These are phyloP conservation scores for Cyanoramphus novaezelandiae DNA, from an alignment of 2,113 vertebrate species.

Conservation along the genomic window DNA sequence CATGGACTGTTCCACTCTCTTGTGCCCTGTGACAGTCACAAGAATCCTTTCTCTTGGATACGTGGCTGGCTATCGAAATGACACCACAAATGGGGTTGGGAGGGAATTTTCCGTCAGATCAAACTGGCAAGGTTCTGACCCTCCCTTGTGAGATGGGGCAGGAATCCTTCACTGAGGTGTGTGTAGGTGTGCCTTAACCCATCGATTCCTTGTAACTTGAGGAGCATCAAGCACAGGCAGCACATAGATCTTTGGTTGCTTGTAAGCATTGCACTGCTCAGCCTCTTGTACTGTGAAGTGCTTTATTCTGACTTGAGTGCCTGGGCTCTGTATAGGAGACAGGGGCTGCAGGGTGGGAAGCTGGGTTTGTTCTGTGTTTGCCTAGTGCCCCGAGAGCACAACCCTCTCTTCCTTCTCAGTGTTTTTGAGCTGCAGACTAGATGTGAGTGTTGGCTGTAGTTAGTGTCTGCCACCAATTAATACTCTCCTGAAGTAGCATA, in stretches of 20 bases:
- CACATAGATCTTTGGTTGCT: background rate
- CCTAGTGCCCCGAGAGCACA: background rate
- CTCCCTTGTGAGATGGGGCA: background rate
- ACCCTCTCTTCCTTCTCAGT: background rate
- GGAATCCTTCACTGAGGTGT: background rate
- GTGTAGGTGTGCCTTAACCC: background rate
- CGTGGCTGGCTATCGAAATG: background rate
- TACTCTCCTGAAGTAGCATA: background rate
- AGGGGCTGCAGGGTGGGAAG: background rate
- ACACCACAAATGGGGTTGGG: background rate
- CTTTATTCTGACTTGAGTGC: background rate
- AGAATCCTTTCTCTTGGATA: background rate
- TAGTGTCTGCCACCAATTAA: background rate
- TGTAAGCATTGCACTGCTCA: background rate
- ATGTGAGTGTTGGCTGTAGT: background rate
- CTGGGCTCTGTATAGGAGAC: background rate
- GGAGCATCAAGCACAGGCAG: background rate
- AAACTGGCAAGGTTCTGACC: background rate
- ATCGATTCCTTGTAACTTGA: background rate
- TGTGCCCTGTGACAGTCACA: background rate
- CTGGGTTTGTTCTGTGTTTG: background rate
- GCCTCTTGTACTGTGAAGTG: background rate
- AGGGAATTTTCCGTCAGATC: slow-evolving; percentile 36
- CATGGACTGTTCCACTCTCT: rapidly evolving
- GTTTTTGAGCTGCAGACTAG: background rate